phyloP scores from a whole-genome alignment of 2,797 vertebrate species.

The Typhlichthys subterraneus region DNA sequence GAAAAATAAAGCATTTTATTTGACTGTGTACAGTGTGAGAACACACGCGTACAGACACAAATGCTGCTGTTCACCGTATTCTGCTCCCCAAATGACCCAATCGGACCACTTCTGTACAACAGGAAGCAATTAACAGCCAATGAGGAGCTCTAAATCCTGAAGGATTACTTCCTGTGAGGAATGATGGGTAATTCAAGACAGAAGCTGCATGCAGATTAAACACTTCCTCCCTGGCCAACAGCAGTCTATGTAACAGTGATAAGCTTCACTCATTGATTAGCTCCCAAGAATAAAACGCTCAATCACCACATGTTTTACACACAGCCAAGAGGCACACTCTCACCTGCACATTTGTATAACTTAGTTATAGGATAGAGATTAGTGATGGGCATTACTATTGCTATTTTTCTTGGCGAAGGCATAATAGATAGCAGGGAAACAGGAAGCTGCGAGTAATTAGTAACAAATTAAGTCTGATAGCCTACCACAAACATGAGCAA shows the following conservation, averaged over 20 bases:
- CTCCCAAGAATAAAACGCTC: slow-evolving; percentile 23
- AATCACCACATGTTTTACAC: slow-evolving; percentile 11
- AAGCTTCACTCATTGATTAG: too few relatives aligned
- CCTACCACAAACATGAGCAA: too few relatives aligned
- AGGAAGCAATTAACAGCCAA: slow-evolving; percentile 77
- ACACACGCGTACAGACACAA: slow-evolving; percentile 18
- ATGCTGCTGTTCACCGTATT: slow-evolving; percentile 34
- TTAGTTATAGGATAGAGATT: too few relatives aligned
- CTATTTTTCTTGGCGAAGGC: too few relatives aligned
- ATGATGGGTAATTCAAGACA: slow-evolving; percentile 76
- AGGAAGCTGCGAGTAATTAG: too few relatives aligned
- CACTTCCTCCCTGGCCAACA: slow-evolving; percentile 66
- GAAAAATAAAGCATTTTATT: too few relatives aligned
- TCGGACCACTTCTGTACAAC: slow-evolving; percentile 63
- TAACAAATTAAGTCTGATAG: too few relatives aligned
- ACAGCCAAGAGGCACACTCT: neutral
- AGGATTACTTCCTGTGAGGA: slow-evolving; percentile 75
- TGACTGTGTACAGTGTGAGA: too few relatives aligned
- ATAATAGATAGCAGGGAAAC: too few relatives aligned
- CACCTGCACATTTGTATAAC: neutral
- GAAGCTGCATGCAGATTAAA: slow-evolving; percentile 67
- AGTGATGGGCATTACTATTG: too few relatives aligned
- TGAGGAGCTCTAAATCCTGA: slow-evolving; percentile 71
- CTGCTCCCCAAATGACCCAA: slow-evolving; percentile 64
- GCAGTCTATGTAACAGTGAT: slow-evolving; percentile 30